A percentile compares a stretch with the other conserved stretches of the same genome.
Conservation (phyloP, 2,797 vertebrate species). For the Todus mexicanus region DNA sequence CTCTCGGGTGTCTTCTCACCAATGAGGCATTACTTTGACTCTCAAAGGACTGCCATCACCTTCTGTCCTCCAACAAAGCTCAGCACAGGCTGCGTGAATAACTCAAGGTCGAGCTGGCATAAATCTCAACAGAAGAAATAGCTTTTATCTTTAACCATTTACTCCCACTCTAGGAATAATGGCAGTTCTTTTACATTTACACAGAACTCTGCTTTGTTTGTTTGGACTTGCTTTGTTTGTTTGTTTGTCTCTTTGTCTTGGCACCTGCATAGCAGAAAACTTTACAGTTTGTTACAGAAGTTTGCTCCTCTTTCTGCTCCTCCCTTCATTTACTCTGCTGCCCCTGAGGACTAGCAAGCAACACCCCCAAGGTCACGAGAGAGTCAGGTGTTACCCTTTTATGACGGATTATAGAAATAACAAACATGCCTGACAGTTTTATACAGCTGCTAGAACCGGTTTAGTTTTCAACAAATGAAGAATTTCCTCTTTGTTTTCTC, state of each 20-base stretch:
- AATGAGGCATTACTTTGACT: background rate
- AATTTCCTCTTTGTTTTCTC: slow-evolving; percentile 70
- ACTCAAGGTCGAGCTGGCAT: slow-evolving; percentile 64
- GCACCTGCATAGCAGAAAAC: slow-evolving; percentile 82
- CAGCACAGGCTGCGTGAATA: slow-evolving; percentile 37
- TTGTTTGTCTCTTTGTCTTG: slow-evolving; percentile 67
- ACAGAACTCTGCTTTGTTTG: slow-evolving; percentile 65
- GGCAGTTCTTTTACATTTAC: slow-evolving; percentile 77
- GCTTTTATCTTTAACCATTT: slow-evolving; percentile 80
- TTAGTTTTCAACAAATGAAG: slow-evolving; percentile 83
- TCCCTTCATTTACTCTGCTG: slow-evolving; percentile 24
- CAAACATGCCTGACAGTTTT: slow-evolving; percentile 94
- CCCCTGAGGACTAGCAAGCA: slow-evolving; percentile 59
- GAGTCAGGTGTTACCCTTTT: slow-evolving; percentile 82
- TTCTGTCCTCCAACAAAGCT: background rate
- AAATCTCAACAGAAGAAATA: slow-evolving; percentile 76
- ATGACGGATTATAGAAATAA: slow-evolving; percentile 87
- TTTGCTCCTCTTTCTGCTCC: slow-evolving; percentile 48
- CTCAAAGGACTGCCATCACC: background rate
- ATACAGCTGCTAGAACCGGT: slow-evolving; percentile 87
- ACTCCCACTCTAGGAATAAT: slow-evolving; percentile 79
- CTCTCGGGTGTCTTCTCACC: background rate
- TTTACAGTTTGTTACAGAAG: slow-evolving; percentile 74
- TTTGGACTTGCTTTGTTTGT: slow-evolving; percentile 36
- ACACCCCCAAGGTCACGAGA: slow-evolving; percentile 84